A percentile compares a stretch with the other conserved stretches of the same genome.
These are phyloP conservation scores for Morelia viridis DNA, from an alignment of 2,797 vertebrate genomes.

Conservation along the genomic window DNA sequence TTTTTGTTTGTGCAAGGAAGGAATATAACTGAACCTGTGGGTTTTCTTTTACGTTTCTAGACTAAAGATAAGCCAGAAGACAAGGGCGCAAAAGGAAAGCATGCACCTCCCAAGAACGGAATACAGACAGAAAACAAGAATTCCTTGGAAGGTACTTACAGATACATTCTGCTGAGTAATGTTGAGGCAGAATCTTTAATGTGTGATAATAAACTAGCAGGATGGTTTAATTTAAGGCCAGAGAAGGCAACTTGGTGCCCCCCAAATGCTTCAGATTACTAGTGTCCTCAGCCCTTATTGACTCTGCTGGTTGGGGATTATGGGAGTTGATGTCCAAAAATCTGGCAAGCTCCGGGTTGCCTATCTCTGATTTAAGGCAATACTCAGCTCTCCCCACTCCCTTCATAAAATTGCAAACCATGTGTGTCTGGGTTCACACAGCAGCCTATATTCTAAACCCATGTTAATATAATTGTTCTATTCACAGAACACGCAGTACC, in stretches of 20 bases:
- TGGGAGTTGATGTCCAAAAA: not conserved
- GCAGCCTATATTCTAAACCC: not conserved
- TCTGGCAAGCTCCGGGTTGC: not conserved
- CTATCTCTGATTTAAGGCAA: not conserved
- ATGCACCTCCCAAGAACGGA: slow-evolving; percentile 64
- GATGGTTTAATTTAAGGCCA: not conserved
- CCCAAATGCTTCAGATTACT: not conserved
- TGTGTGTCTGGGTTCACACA: not conserved
- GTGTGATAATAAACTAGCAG: slow-evolving; percentile 15
- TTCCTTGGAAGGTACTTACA: slow-evolving; percentile 71
- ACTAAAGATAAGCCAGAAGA: slow-evolving; percentile 77
- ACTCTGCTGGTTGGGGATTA: not conserved
- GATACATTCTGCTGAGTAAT: not conserved
- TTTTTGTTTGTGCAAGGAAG: not conserved
- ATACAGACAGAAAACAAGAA: slow-evolving; percentile 70
- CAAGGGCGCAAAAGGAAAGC: slow-evolving; percentile 70
- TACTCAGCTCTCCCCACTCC: no score
- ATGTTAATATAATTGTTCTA: not conserved
- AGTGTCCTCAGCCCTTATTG: not conserved
- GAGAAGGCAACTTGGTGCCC: not conserved
- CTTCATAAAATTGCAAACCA: not conserved
- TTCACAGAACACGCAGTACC: not conserved
- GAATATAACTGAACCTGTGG: not conserved
- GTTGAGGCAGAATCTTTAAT: not conserved
- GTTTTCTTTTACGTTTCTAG: slow-evolving; percentile 65